Evolutionary conservation across 2,888 invertebrate species (phyloP).

Genomic region (Lysandra coridon): DNA sequence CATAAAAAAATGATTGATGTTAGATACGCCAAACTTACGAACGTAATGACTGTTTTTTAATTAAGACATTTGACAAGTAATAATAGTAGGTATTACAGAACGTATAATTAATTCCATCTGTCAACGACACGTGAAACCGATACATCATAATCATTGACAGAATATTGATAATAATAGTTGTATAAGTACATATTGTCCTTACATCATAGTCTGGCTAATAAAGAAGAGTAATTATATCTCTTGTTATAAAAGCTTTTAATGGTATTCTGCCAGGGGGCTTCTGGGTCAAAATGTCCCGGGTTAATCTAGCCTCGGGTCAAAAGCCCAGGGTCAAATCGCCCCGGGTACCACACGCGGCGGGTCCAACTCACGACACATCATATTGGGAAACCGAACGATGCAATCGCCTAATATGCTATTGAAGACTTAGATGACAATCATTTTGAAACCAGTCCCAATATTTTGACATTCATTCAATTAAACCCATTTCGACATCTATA

Average conservation of each 20-base stretch:
- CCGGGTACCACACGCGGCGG: constrained; percentile 34
- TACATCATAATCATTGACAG: not conserved
- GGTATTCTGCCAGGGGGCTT: not conserved
- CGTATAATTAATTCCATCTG: not conserved
- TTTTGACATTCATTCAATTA: constrained; percentile 30
- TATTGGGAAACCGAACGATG: constrained; percentile 22
- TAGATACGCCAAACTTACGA: not conserved
- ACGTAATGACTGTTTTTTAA: constrained; percentile 13
- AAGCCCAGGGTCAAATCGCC: constrained; percentile 40
- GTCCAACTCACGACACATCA: constrained; percentile 1
- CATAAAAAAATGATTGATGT: constrained; percentile 11
- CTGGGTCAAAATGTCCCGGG: constrained; percentile 33
- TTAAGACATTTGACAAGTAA: constrained; percentile 16
- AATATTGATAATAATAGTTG: not conserved
- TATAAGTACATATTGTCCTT: not conserved
- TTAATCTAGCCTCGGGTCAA: constrained; percentile 48
- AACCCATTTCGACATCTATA: constrained; percentile 18
- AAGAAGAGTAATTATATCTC: not conserved
- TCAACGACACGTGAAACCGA: not conserved
- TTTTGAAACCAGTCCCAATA: constrained; percentile 30
- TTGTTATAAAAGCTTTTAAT: constrained; percentile 6
- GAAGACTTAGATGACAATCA: constrained; percentile 28
- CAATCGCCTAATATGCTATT: constrained; percentile 27
- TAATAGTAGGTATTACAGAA: not conserved
- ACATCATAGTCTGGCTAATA: not conserved